Evolutionary conservation across 1,140 invertebrate genomes (phyloP).

Genomic region (Drosophila parvula): DNA sequence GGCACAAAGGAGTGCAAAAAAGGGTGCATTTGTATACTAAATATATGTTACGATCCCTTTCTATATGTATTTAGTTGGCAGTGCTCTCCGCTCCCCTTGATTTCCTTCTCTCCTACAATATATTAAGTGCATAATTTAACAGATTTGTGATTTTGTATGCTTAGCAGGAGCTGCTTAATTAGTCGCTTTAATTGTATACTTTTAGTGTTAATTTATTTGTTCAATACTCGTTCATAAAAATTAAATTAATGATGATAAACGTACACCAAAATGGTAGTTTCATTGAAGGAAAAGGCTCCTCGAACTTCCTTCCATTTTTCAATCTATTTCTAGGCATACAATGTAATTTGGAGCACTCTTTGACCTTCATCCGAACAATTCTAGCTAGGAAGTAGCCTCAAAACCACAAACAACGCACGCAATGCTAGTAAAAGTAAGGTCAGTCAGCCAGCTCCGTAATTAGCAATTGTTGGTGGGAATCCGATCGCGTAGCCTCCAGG

Average conservation of each 20-base stretch:
- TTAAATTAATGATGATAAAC: constrained; percentile 10
- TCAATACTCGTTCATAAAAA: constrained; percentile 4
- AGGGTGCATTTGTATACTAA: constrained; percentile 10
- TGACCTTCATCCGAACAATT: neutral
- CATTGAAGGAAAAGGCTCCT: neutral
- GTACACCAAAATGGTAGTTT: neutral
- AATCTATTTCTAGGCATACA: neutral
- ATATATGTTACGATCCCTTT: neutral
- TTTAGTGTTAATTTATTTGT: constrained; percentile 16
- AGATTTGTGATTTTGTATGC: constrained; percentile 16
- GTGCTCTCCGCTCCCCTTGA: neutral
- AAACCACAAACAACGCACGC: constrained; percentile 27
- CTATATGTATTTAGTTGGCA: neutral
- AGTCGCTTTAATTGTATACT: constrained; percentile 1
- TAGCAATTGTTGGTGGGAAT: constrained; percentile 17
- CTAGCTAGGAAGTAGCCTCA: constrained; percentile 19
- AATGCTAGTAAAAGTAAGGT: constrained; percentile 25
- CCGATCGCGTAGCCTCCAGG: constrained; percentile 1
- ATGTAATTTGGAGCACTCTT: neutral
- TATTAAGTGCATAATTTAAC: constrained; percentile 2
- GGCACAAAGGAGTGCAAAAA: neutral
- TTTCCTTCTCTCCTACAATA: neutral
- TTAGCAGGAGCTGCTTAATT: constrained; percentile 16
- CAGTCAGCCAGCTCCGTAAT: constrained; percentile 34
- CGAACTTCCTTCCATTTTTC: neutral